Conservation (phyloP, 2,888 invertebrate species). For the Nematopogon swammerdamellus region DNA sequence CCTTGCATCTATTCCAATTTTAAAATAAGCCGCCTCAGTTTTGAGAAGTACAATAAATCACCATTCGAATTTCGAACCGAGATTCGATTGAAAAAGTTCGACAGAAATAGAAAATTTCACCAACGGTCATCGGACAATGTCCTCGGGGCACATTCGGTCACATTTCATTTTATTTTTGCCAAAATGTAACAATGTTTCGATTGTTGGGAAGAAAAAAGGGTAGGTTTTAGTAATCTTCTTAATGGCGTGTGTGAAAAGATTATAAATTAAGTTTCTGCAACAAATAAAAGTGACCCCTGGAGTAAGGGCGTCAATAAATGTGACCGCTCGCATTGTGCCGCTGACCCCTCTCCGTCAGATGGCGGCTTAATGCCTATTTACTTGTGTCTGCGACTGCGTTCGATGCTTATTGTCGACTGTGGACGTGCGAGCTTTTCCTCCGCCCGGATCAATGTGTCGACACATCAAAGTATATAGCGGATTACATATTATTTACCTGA, state of each 20-base stretch:
- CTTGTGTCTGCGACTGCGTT: not conserved
- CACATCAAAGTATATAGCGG: not conserved
- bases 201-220: slow-evolving; percentile 52
- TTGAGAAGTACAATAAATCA: slow-evolving; percentile 42
- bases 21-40: slow-evolving; percentile 23
- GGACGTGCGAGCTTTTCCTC: not conserved
- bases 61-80: slow-evolving; percentile 37
- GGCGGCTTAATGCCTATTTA: slow-evolving; percentile 41
- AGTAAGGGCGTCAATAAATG: slow-evolving; percentile 54
- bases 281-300: slow-evolving; percentile 57
- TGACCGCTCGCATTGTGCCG: slow-evolving; percentile 44
- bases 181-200: slow-evolving; percentile 49
- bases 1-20: slow-evolving; percentile 23
- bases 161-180: slow-evolving; percentile 41
- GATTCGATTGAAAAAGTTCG: slow-evolving; percentile 43
- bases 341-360: slow-evolving; percentile 42
- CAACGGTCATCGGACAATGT: slow-evolving; percentile 40
- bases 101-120: slow-evolving; percentile 28
- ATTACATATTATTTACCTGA: no score
- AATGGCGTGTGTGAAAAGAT: slow-evolving; percentile 58
- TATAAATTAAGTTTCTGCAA: slow-evolving; percentile 58
- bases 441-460: not conserved
- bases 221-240: slow-evolving; percentile 55
- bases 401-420: not conserved
- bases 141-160: slow-evolving; percentile 27